phyloP scores from a whole-genome alignment of 2,888 invertebrate genomes.

The Argynnis bischoffii region DNA sequence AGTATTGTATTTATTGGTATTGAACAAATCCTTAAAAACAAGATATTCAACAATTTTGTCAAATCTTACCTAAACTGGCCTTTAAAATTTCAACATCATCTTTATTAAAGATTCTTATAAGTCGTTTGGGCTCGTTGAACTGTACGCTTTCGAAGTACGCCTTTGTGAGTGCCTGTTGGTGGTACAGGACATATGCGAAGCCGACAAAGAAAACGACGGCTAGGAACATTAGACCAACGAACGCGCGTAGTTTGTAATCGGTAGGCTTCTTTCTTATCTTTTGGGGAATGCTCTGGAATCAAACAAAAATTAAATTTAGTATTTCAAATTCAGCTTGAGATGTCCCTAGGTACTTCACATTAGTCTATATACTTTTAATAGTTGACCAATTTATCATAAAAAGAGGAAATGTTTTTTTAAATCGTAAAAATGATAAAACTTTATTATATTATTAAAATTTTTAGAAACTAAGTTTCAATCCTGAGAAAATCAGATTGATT shows the following conservation, averaged over 20 bases:
- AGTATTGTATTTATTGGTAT: no score
- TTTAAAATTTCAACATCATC: slow-evolving; percentile 87
- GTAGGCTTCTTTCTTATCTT: slow-evolving; percentile 87
- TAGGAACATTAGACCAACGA: slow-evolving; percentile 90
- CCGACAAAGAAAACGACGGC: slow-evolving; percentile 91
- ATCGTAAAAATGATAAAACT: no score
- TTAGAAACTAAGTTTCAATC: background rate
- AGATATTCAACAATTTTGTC: no score
- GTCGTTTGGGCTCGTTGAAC: slow-evolving; percentile 89
- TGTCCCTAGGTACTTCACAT: background rate
- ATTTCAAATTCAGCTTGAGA: background rate
- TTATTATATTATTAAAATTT: no score
- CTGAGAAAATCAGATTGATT: no score
- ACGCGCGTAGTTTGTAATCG: slow-evolving; percentile 90
- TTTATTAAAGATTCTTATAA: slow-evolving; percentile 87
- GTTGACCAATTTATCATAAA: no score
- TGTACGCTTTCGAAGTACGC: slow-evolving; percentile 92
- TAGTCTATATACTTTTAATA: no score
- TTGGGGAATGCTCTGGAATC: slow-evolving; percentile 86
- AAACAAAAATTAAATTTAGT: background rate
- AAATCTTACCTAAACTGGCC: slow-evolving; percentile 82
- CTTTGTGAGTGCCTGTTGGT: slow-evolving; percentile 90
- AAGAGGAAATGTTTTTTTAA: no score
- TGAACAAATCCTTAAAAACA: background rate
- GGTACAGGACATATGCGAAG: slow-evolving; percentile 92